A percentile compares a stretch with the other conserved stretches of the same genome.
phyloP scores from a whole-genome alignment of 1,140 invertebrate genomes.

The Drosophila ercepeae region DNA sequence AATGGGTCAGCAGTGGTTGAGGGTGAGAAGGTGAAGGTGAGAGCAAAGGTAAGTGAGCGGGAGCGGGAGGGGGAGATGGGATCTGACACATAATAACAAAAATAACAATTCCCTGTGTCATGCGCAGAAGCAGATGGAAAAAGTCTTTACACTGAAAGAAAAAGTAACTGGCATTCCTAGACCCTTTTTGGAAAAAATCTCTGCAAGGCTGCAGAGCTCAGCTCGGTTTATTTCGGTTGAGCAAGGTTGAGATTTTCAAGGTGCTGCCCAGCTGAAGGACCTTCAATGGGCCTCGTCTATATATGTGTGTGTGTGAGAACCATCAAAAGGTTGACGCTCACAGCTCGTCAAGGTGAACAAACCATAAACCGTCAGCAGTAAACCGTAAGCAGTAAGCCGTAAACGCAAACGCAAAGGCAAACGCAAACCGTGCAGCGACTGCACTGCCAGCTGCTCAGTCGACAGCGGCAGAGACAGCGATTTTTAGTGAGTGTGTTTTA shows the following conservation, averaged over 20 bases:
- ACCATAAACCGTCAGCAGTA: slow-evolving; percentile 36
- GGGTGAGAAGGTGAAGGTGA: slow-evolving; percentile 34
- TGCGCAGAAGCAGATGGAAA: slow-evolving; percentile 43
- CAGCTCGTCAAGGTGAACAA: slow-evolving; percentile 77
- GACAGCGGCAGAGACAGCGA: slow-evolving; percentile 37
- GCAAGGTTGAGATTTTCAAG: slow-evolving; percentile 64
- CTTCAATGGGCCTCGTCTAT: slow-evolving; percentile 53
- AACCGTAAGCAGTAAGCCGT: slow-evolving; percentile 10
- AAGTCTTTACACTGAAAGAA: slow-evolving; percentile 10
- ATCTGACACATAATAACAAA: slow-evolving; percentile 48
- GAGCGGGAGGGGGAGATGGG: slow-evolving; percentile 30
- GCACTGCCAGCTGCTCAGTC: slow-evolving; percentile 16
- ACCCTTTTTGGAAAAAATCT: no score
- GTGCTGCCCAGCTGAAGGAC: slow-evolving; percentile 68
- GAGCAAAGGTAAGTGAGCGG: not conserved
- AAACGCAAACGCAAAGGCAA: not conserved
- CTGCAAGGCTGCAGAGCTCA: slow-evolving; percentile 56
- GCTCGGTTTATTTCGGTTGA: not conserved
- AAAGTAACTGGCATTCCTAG: no score
- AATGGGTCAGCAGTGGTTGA: slow-evolving; percentile 45
- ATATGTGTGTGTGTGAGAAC: slow-evolving; percentile 34
- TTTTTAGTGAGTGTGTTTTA: slow-evolving; percentile 80
- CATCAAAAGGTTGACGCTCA: slow-evolving; percentile 74
- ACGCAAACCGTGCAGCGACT: slow-evolving; percentile 3
- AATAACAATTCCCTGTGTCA: slow-evolving; percentile 29